Evolutionary conservation across 2,113 vertebrate species (phyloP), one percentile per base, ranked within the genome.

Genomic region (Nematolebias whitei): DNA sequence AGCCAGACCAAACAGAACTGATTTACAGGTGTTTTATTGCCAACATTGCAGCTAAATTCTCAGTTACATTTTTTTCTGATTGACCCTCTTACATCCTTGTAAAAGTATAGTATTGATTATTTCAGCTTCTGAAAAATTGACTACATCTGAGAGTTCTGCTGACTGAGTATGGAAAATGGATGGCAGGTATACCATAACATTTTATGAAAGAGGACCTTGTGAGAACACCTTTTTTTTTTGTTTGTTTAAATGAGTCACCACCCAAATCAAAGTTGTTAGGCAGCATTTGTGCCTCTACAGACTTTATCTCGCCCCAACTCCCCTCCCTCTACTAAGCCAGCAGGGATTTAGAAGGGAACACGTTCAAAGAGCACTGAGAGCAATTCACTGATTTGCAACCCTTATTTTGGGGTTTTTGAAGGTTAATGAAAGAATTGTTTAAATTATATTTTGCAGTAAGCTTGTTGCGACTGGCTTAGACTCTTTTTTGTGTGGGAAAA

Each of bases 341-440:
- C 29, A 18, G 50, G 20, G 12, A 15, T 63, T 67, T 26, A 45
- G 22, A 69, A 32, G 20, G 10, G 45, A 58, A 40, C 47, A 40
- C 7, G 2, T 5, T 52, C 14, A 8, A 68, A 53, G 29, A 44
- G 32, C 43, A n/a, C 43, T 15, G 16, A 20, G 44, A n/a, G n/a
- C 18, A 20, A 5, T 2, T 19, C 16, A 18, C 58, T 60, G 38
- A 60, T 74, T 71, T 63, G 43, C 29, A 65, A 62, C 24, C 61
- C 16, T 41, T 58, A 41, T 57, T 70, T 23, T 59, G 15, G 15
- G 43, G 29, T 54, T 19, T 58, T 61, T 35, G 32, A 35, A 35
- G 32, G 32, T 35, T 20, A 63, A 39, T 55, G 38, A 70, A 78
- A 67, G 14, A 2, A 26, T 55, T 44, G 40, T 5, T 50, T 19